These are phyloP conservation scores for Echinometra lucunter DNA, from an alignment of 53 echinoderm and acorn worm genomes.

Conservation along the genomic window DNA sequence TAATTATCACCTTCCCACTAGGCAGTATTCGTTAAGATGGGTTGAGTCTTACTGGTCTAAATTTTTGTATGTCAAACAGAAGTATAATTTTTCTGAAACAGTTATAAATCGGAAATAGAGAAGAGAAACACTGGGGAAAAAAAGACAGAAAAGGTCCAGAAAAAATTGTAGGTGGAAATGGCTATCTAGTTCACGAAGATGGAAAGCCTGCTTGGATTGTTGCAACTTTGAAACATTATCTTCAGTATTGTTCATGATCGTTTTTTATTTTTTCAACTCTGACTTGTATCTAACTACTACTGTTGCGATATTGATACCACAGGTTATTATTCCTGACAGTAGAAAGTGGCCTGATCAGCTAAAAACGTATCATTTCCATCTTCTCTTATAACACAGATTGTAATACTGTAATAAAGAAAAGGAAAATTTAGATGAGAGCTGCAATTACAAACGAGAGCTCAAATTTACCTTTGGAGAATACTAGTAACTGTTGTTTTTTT, in stretches of 20 bases:
- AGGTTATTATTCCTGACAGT: neutral
- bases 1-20: too few relatives aligned
- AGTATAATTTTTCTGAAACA: too few relatives aligned
- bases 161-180: neutral
- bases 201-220: neutral
- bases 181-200: neutral
- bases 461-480: too few relatives aligned
- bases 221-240: slow-evolving; percentile 1
- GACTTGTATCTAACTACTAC: too few relatives aligned
- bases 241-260: neutral
- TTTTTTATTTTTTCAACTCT: neutral
- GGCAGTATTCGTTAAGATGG: too few relatives aligned
- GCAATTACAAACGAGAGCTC: neutral
- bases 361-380: neutral
- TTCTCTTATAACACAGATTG: neutral
- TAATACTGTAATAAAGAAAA: neutral
- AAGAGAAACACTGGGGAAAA: neutral
- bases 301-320: neutral
- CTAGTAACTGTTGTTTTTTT: too few relatives aligned
- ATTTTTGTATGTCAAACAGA: too few relatives aligned
- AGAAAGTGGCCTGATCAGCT: neutral
- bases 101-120: neutral
- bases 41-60: too few relatives aligned
- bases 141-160: neutral
- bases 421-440: neutral